A percentile compares a stretch with the other conserved stretches of the same genome.
These are phyloP conservation scores for Anoura caudifer DNA, from an alignment of 2,113 vertebrate genomes.

Conservation along the genomic window DNA sequence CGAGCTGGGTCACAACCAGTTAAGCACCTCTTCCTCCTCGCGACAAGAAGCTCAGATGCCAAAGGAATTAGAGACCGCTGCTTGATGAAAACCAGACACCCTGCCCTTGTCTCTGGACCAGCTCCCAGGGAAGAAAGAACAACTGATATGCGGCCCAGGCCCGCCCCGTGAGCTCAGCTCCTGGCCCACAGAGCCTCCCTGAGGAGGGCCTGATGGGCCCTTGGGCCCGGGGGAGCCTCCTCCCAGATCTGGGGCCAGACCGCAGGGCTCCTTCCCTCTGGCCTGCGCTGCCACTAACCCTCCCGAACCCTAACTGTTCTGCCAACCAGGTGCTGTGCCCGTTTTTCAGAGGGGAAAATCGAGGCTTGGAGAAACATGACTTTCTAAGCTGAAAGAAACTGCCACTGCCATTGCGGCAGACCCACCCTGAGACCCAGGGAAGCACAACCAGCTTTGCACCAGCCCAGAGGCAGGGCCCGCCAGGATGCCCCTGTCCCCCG, in stretches of 20 bases:
- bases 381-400: background rate
- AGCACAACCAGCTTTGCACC: background rate
- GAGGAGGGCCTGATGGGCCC: background rate
- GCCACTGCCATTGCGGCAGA: background rate
- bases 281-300: background rate
- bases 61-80: background rate
- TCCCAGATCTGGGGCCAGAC: background rate
- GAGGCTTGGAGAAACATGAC: background rate
- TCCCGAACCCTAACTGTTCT: background rate
- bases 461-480: background rate
- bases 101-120: background rate
- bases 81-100: conserved; percentile 33
- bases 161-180: conserved; percentile 33
- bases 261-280: rapidly evolving
- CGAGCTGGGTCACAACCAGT: background rate
- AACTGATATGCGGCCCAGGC: background rate
- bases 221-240: background rate
- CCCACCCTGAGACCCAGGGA: background rate
- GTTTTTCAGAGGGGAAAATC: background rate
- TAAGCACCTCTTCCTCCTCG: background rate
- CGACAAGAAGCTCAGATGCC: conserved; percentile 21
- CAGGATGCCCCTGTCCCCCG: rapidly evolving
- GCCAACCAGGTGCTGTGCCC: background rate
- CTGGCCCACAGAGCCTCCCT: background rate
- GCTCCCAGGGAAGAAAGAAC: conserved; percentile 4